A percentile compares a stretch with the other conserved stretches of the same genome.
Evolutionary conservation across 2,797 vertebrate species (phyloP).

Genomic region (Gila robusta): DNA sequence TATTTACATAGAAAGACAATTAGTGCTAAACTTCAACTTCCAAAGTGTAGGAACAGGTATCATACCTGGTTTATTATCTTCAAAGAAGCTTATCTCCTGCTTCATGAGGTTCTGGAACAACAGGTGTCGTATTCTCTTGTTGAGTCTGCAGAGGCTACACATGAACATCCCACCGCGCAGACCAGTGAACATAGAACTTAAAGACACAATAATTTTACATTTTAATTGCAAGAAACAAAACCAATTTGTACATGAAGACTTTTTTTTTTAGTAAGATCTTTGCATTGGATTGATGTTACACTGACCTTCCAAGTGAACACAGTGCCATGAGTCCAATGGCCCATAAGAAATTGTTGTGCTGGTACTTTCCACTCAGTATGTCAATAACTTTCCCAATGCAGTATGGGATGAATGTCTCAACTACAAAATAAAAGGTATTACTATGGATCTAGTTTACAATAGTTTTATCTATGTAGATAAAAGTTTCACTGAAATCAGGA

Average conservation of each 20-base stretch:
- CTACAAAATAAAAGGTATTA: constrained; percentile 70
- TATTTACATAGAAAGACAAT: too few species aligned
- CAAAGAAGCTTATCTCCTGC: constrained; percentile 90
- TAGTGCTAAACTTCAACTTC: not conserved
- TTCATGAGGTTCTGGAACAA: constrained; percentile 83
- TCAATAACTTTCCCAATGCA: constrained; percentile 86
- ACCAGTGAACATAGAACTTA: constrained; percentile 74
- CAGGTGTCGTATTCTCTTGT: constrained; percentile 74
- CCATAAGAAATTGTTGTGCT: constrained; percentile 67
- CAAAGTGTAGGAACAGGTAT: constrained; percentile 46
- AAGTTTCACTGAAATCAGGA: not conserved
- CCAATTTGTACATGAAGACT: not conserved
- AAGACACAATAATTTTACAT: not conserved
- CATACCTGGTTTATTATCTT: constrained; percentile 84
- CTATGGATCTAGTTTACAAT: not conserved
- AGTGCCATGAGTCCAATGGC: constrained; percentile 77
- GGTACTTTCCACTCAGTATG: constrained; percentile 69
- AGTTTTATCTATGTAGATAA: not conserved
- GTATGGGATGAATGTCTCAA: constrained; percentile 82
- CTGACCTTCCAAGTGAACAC: constrained; percentile 84
- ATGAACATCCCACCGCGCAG: constrained; percentile 81
- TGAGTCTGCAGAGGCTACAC: constrained; percentile 75
- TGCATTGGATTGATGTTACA: not conserved
- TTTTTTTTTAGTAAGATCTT: not conserved
- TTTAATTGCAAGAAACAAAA: constrained; percentile 3